phyloP scores from a whole-genome alignment of 1,140 invertebrate genomes.

The Delia radicum region DNA sequence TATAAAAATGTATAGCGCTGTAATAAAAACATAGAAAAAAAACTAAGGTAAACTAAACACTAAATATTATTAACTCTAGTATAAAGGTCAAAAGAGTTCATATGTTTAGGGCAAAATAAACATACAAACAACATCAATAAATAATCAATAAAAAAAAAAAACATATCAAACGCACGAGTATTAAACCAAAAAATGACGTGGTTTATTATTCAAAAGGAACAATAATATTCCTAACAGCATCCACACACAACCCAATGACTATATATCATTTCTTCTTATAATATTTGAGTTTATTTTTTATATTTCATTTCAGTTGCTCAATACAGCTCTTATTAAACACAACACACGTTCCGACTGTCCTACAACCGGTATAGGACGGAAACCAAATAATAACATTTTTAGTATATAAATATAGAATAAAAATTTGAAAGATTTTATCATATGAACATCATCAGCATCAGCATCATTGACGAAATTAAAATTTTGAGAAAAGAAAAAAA shows the following conservation, averaged over 20 bases:
- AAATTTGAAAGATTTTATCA: neutral
- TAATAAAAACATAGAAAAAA: no score
- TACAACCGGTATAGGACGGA: neutral
- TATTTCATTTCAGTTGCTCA: conserved; percentile 14
- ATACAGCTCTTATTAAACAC: neutral
- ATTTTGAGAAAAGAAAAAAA: neutral
- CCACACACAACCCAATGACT: neutral
- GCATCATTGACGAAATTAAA: neutral
- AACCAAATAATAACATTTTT: neutral
- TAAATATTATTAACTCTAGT: no score
- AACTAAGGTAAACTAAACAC: no score
- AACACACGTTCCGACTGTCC: neutral
- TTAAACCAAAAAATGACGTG: neutral
- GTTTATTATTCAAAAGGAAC: no score
- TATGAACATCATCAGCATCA: neutral
- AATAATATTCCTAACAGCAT: neutral
- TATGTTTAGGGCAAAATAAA: neutral
- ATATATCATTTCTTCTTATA: neutral
- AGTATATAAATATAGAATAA: neutral
- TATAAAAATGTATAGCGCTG: no score
- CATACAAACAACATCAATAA: neutral
- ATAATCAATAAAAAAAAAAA: neutral
- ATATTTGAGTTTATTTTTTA: conserved; percentile 4
- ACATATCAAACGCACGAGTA: neutral
- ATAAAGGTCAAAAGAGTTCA: neutral